A percentile compares a stretch with the other conserved stretches of the same genome.
Evolutionary conservation across 37 sponge, comb jelly and placozoan genomes (phyloP).

Genomic region (Amphimedon queenslandica): DNA sequence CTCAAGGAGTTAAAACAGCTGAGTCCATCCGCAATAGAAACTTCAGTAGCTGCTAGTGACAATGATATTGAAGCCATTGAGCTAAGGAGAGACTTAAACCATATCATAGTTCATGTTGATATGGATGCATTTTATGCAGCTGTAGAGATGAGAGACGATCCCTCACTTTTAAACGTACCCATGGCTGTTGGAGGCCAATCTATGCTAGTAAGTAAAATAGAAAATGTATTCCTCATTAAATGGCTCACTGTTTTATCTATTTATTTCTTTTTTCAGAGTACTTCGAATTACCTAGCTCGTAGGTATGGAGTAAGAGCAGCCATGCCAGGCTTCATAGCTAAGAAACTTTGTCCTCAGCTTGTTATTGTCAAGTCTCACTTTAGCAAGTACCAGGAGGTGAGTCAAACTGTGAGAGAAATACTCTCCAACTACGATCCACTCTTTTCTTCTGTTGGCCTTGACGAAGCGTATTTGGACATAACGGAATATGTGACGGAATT

Average conservation of each 20-base stretch:
- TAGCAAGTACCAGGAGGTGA: slow-evolving; percentile 70
- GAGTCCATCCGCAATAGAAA: slow-evolving; percentile 40
- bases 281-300: slow-evolving; percentile 94
- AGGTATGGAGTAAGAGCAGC: slow-evolving; percentile 91
- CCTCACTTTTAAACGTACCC: slow-evolving; percentile 66
- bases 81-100: slow-evolving; percentile 53
- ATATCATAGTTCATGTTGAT: slow-evolving; percentile 91
- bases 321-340: slow-evolving; percentile 98
- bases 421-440: slow-evolving; percentile 78
- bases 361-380: slow-evolving; percentile 74
- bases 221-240: too few species aligned
- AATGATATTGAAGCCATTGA: slow-evolving; percentile 72
- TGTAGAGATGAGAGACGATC: slow-evolving; percentile 93
- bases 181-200: slow-evolving; percentile 90
- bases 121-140: slow-evolving; percentile 99
- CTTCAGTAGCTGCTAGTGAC: slow-evolving; percentile 40
- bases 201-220: slow-evolving; percentile 94
- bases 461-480: slow-evolving; percentile 83
- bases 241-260: neutral
- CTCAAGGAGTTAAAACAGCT: slow-evolving; percentile 38
- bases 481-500: slow-evolving; percentile 57
- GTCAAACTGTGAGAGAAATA: slow-evolving; percentile 63
- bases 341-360: slow-evolving; percentile 86
- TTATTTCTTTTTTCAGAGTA: slow-evolving; percentile 50
- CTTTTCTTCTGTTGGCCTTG: slow-evolving; percentile 75